Conservation (phyloP, 2,888 invertebrate species). For the Bellardia pandia region DNA sequence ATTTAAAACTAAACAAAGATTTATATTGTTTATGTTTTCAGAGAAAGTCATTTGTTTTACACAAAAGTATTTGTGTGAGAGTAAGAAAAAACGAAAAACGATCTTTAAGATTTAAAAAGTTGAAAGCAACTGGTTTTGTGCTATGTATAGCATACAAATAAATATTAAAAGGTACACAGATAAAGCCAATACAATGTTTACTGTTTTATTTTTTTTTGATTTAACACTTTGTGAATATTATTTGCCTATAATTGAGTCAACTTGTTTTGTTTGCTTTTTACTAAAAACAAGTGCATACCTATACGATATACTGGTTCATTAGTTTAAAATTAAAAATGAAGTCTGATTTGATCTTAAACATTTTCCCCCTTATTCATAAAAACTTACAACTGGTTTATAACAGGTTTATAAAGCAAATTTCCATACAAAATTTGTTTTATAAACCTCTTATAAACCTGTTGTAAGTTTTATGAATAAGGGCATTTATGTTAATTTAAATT, state of each 20-base stretch:
- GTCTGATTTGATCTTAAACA: background rate
- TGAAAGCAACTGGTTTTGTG: background rate
- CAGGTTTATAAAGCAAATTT: too few relatives aligned
- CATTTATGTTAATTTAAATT: background rate
- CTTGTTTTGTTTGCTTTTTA: background rate
- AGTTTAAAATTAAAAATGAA: background rate
- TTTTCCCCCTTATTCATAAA: too few relatives aligned
- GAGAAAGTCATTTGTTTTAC: constrained; percentile 22
- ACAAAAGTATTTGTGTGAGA: background rate
- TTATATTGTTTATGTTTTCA: constrained; percentile 28
- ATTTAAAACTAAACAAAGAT: constrained; percentile 49
- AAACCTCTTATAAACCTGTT: too few relatives aligned
- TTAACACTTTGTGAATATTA: background rate
- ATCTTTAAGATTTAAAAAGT: background rate
- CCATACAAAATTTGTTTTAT: too few relatives aligned
- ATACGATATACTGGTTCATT: background rate
- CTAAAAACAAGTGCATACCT: background rate
- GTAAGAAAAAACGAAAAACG: background rate
- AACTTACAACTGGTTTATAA: too few relatives aligned
- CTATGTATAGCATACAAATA: background rate
- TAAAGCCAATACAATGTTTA: background rate
- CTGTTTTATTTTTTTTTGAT: background rate
- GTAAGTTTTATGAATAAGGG: too few relatives aligned
- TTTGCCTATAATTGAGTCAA: background rate
- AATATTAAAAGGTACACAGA: background rate